Evolutionary conservation across 2,797 vertebrate species (phyloP).

Genomic region (Muscicapa striata): DNA sequence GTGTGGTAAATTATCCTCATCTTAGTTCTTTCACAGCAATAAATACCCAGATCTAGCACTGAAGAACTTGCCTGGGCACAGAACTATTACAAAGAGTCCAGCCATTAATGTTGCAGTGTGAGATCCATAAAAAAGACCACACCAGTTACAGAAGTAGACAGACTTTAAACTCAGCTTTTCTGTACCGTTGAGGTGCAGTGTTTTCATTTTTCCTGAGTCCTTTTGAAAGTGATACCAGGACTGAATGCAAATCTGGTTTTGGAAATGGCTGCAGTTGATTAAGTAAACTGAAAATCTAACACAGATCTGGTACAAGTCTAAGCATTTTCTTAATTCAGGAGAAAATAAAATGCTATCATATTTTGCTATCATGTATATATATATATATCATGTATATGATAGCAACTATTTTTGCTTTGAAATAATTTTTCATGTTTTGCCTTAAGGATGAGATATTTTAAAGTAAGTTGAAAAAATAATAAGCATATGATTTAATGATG

Average conservation of each 20-base stretch:
- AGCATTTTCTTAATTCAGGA: background rate
- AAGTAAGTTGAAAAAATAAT: background rate
- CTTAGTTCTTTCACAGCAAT: background rate
- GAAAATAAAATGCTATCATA: background rate
- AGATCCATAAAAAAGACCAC: background rate
- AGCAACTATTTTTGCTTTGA: too few relatives aligned
- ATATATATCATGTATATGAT: too few relatives aligned
- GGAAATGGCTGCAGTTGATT: background rate
- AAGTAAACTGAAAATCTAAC: background rate
- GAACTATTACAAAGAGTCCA: background rate
- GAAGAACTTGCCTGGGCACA: background rate
- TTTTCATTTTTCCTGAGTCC: background rate
- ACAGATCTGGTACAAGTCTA: background rate
- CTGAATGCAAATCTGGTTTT: background rate
- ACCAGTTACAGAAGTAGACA: background rate
- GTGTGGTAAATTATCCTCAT: background rate
- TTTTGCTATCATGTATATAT: too few relatives aligned
- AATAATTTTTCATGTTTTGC: background rate
- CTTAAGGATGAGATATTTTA: background rate
- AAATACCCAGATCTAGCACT: background rate
- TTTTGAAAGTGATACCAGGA: background rate
- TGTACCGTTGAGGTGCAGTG: rapidly evolving
- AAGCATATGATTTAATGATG: background rate
- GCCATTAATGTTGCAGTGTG: background rate
- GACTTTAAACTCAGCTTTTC: background rate